These are phyloP conservation scores for Vimba vimba DNA, from an alignment of 2,113 vertebrate genomes.

Conservation along the genomic window DNA sequence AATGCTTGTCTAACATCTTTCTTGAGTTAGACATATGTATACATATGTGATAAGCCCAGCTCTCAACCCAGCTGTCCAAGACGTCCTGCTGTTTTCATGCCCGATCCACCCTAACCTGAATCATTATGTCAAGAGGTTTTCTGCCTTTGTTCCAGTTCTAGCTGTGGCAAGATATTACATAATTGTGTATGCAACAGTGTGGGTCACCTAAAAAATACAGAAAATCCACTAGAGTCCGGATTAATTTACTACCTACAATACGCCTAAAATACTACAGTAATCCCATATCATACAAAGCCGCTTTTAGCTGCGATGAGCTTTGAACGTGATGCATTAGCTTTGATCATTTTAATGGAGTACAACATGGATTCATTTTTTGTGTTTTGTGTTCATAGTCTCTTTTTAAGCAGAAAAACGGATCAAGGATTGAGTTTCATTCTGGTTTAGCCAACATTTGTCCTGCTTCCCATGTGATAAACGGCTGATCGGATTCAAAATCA, in stretches of 20 bases:
- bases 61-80: not conserved
- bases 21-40: not conserved
- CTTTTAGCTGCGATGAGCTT: constrained; percentile 21
- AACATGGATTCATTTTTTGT: not conserved
- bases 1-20: not conserved
- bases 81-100: not conserved
- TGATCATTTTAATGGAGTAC: not conserved
- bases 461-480: constrained; percentile 5
- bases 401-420: constrained; percentile 8
- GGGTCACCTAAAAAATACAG: not conserved
- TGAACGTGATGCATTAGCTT: constrained; percentile 22
- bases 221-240: constrained; percentile 19
- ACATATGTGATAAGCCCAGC: not conserved
- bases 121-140: constrained; percentile 8
- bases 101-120: not conserved
- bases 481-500: not conserved
- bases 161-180: constrained; percentile 19
- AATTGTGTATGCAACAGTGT: not conserved
- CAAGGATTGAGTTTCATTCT: not conserved
- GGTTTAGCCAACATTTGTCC: not conserved
- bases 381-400: not conserved
- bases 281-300: constrained; percentile 46
- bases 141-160: not conserved
- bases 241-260: constrained; percentile 28
- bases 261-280: constrained; percentile 27